Conservation (phyloP, 35 echinoderm and acorn worm species). For the Heliocidaris erythrogramma region DNA sequence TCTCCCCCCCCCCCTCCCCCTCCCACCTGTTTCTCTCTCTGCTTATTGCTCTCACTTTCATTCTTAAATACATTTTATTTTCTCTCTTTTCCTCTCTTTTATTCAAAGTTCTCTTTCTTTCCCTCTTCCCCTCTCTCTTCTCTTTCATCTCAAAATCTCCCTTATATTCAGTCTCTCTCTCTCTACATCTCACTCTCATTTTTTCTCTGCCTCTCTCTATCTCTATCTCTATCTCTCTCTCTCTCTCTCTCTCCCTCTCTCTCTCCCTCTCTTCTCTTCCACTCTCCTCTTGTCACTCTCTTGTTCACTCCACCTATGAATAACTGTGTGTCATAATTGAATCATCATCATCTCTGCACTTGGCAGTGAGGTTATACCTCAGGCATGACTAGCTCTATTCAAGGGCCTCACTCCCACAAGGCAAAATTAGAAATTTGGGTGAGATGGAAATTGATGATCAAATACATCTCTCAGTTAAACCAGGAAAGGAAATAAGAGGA, state of each 20-base stretch:
- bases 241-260: neutral
- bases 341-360: slow-evolving; percentile 11
- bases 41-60: neutral
- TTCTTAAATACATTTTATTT: too few species aligned
- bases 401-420: neutral
- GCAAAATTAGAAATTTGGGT: neutral
- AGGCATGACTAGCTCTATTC: neutral
- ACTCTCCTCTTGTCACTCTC: neutral
- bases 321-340: slow-evolving; percentile 11
- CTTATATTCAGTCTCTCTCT: too few species aligned
- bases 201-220: neutral
- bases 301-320: neutral
- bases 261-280: neutral
- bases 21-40: neutral
- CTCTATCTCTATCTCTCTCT: neutral
- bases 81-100: too few species aligned
- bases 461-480: neutral
- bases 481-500: neutral
- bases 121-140: too few species aligned
- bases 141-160: too few species aligned
- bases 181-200: too few species aligned
- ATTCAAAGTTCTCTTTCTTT: too few species aligned
- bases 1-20: neutral
- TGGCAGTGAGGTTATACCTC: neutral
- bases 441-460: slow-evolving; percentile 11